Evolutionary conservation across 2,888 invertebrate genomes (phyloP).

Genomic region (Cylindroiulus punctatus): DNA sequence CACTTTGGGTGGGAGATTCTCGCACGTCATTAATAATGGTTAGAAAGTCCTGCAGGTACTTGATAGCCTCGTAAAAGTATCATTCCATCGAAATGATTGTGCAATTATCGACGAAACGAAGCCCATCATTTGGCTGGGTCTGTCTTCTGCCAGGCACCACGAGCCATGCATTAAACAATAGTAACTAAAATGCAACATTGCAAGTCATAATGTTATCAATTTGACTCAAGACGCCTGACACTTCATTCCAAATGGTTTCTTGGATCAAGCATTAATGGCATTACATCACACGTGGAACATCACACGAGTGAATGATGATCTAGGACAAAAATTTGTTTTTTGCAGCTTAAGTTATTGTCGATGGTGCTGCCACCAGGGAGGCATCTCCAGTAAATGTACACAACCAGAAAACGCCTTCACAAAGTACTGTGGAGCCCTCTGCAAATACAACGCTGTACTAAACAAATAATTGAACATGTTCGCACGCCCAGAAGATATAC

Average conservation of each 20-base stretch:
- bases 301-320: too few relatives aligned
- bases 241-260: not conserved
- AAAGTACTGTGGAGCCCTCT: too few relatives aligned
- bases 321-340: too few relatives aligned
- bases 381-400: too few relatives aligned
- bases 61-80: not conserved
- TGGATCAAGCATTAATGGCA: not conserved
- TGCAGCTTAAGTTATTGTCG: too few relatives aligned
- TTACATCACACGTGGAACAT: not conserved
- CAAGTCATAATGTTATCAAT: not conserved
- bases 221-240: too few relatives aligned
- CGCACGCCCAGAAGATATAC: too few relatives aligned
- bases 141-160: not conserved
- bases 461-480: too few relatives aligned
- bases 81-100: constrained; percentile 1
- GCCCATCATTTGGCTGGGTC: not conserved
- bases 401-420: too few relatives aligned
- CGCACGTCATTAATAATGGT: constrained; percentile 22
- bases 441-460: too few relatives aligned
- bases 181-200: not conserved
- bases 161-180: not conserved
- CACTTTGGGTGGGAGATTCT: not conserved
- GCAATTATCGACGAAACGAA: not conserved
- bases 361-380: too few relatives aligned
- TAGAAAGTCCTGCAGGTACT: constrained; percentile 30